Base-by-base conservation (phyloP, 1,140 invertebrate genomes). In the Gryllus bimaculatus region DNA sequence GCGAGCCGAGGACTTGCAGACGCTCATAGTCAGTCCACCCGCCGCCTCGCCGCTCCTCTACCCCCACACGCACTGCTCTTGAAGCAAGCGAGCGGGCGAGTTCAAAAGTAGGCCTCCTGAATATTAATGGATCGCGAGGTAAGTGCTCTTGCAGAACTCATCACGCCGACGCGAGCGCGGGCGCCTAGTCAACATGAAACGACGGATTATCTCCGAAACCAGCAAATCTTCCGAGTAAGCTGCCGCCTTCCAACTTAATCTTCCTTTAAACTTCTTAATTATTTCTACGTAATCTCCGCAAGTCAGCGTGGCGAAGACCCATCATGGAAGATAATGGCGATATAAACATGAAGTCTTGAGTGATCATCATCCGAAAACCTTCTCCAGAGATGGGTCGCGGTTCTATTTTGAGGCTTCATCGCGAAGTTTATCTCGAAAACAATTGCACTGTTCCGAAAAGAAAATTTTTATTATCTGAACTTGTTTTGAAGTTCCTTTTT, bases 201-300 rank as follows among this genome's bases (percentile, higher is more conserved):
- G 26, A 39, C 26, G 26, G 26, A 39, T 39, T 39, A 39, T 39
- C 26, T 39, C 26, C 26, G 26, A 39, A 39, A 39, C 26, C 26
- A 39, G 26, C 26, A 39, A 39, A 39, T 39, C 26, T 39, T 39
- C 26, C 26, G 26, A 39, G 26, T 39, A 39, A 39, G 26, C 26
- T 39, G 18, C 54, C 1, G 18, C 18, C 54, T 66, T 18, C 54
- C 54, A 66, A 66, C 54, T 66, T 66, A 66, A 66, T 66, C 54
- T 66, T 66, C 54, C 54, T 18, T 66, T 66, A 66, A 66, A 66
- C 54, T 66, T 66, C 54, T 66, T 66, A 66, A 66, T 66, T 66
- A 66, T 66, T 66, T 66, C 54, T 0, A 66, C 54, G 54, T 66
- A 66, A 66, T 66, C 54, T 66, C 54, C 54, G 54, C 54, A 13